A percentile compares a stretch with the other conserved stretches of the same genome.
Evolutionary conservation across 2,797 vertebrate genomes (phyloP).

Genomic region (Hafferia zeledoni): DNA sequence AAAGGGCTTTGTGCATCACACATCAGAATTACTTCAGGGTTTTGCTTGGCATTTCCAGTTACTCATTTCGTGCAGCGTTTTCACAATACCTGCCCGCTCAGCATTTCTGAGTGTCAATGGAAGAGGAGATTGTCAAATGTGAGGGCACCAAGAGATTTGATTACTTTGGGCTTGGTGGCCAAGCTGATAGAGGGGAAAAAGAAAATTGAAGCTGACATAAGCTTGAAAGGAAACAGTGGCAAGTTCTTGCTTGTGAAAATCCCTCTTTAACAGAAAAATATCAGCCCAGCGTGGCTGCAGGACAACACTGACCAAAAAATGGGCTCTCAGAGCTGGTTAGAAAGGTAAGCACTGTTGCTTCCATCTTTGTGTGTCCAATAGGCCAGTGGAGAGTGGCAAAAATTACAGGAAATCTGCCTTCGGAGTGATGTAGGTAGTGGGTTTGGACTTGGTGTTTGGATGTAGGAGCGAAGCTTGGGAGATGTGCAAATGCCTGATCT

Average conservation of each 20-base stretch:
- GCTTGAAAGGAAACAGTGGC: not conserved
- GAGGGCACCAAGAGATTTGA: not conserved
- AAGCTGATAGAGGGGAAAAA: not conserved
- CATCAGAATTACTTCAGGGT: not conserved
- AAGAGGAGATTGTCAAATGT: not conserved
- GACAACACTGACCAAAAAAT: not conserved
- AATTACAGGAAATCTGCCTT: not conserved
- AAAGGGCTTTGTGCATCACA: not conserved
- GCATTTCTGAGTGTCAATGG: not conserved
- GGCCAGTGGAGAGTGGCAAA: not conserved
- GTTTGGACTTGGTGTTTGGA: not conserved
- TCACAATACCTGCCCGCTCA: not conserved
- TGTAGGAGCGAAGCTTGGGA: not conserved
- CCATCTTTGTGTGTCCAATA: accelerated
- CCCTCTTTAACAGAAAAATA: not conserved
- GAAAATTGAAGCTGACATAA: not conserved
- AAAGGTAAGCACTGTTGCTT: not conserved
- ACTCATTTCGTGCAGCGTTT: accelerated
- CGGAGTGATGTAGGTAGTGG: not conserved
- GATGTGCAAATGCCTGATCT: not conserved
- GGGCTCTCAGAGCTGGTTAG: not conserved
- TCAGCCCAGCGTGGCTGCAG: not conserved
- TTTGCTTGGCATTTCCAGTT: not conserved
- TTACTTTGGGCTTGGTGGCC: not conserved
- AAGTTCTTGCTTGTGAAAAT: not conserved